These are phyloP conservation scores for Sinodicranocentrus sp. DNA, from an alignment of 2,888 invertebrate species.

Conservation along the genomic window DNA sequence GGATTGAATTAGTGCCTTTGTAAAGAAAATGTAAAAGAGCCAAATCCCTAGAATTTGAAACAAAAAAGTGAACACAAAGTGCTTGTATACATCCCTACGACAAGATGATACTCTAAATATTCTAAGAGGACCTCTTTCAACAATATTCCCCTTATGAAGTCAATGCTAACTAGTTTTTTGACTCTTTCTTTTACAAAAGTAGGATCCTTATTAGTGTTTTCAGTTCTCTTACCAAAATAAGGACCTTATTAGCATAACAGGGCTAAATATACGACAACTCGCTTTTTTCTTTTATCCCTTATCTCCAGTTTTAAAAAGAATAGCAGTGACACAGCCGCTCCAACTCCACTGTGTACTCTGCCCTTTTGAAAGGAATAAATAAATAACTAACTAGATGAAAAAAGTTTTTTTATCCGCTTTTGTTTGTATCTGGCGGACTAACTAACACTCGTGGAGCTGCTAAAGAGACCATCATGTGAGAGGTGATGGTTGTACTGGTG, in stretches of 20 bases:
- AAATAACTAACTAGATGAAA: conserved; percentile 46
- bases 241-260: not conserved
- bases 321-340: conserved; percentile 3
- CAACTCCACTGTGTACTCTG: not conserved
- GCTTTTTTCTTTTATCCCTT: conserved; percentile 13
- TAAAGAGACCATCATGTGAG: too few relatives aligned
- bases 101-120: too few relatives aligned
- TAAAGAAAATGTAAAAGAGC: conserved; percentile 12
- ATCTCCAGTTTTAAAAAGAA: conserved; percentile 19
- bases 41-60: not conserved
- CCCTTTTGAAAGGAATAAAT: conserved; percentile 22
- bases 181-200: not conserved
- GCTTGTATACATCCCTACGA: not conserved
- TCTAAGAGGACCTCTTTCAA: too few relatives aligned
- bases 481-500: too few relatives aligned
- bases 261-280: not conserved
- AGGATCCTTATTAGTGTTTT: conserved; percentile 32
- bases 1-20: conserved; percentile 33
- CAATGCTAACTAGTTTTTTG: not conserved
- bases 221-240: not conserved
- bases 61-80: conserved; percentile 1
- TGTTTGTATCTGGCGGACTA: not conserved
- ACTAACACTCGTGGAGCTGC: not conserved
- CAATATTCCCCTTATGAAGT: too few relatives aligned
- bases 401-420: conserved; percentile 31